Conservation (phyloP, 1,140 invertebrate genomes). For the Pemphigus obesinymphae region DNA sequence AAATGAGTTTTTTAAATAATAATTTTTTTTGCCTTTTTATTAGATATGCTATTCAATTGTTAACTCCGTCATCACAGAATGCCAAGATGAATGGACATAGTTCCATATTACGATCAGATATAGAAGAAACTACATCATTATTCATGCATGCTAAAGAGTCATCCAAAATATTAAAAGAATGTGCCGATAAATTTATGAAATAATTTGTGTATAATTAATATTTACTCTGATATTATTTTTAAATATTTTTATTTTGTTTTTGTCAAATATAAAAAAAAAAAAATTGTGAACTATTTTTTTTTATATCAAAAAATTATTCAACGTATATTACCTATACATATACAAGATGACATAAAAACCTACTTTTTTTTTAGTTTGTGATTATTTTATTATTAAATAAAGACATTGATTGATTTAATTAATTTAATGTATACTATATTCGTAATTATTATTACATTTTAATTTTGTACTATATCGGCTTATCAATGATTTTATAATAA, state of each 20-base stretch:
- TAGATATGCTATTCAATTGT: slow-evolving; percentile 87
- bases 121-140: slow-evolving; percentile 75
- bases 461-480: too few relatives aligned
- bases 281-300: too few relatives aligned
- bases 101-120: slow-evolving; percentile 73
- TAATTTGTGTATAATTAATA: slow-evolving; percentile 51
- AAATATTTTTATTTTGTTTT: not conserved
- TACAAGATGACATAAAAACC: too few relatives aligned
- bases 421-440: too few relatives aligned
- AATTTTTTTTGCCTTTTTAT: slow-evolving; percentile 34
- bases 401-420: too few relatives aligned
- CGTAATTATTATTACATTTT: too few relatives aligned
- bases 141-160: slow-evolving; percentile 97
- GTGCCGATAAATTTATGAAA: slow-evolving; percentile 90
- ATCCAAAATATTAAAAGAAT: slow-evolving; percentile 81
- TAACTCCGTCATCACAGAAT: slow-evolving; percentile 84
- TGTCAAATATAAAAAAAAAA: not conserved
- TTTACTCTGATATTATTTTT: not conserved
- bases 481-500: too few relatives aligned
- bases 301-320: too few relatives aligned
- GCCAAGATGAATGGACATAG: slow-evolving; percentile 84
- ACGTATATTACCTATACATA: too few relatives aligned
- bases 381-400: not conserved
- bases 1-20: too few relatives aligned
- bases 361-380: too few relatives aligned